Conservation (phyloP, 2,797 vertebrate genomes). For the Austrolebias charrua region DNA sequence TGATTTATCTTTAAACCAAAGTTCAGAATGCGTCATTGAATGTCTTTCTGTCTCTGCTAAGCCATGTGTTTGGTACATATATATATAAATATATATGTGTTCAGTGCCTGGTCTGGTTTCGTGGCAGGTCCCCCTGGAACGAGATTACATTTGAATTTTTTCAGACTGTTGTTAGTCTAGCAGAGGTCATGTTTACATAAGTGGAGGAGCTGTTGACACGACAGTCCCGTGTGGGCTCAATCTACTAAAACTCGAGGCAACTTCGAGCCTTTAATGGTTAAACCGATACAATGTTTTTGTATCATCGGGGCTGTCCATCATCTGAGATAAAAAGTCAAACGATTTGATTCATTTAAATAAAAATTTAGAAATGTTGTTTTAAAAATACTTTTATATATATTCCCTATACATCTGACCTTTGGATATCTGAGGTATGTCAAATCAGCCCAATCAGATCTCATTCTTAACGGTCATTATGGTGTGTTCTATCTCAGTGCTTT, state of each 20-base stretch:
- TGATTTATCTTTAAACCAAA: conserved; percentile 64
- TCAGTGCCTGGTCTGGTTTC: conserved; percentile 60
- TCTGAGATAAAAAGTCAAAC: conserved; percentile 3
- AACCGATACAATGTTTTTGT: conserved; percentile 14
- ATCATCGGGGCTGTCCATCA: background rate
- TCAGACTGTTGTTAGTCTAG: conserved; percentile 66
- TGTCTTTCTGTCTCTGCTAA: conserved; percentile 54
- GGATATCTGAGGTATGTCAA: conserved; percentile 45
- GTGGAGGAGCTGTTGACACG: conserved; percentile 54
- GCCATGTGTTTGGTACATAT: conserved; percentile 54
- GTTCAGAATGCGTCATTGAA: conserved; percentile 57
- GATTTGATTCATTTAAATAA: too few species aligned
- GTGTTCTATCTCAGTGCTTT: conserved; percentile 34
- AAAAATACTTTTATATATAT: background rate
- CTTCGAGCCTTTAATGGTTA: conserved; percentile 22
- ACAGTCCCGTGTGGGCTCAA: conserved; percentile 24
- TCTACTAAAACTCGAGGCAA: conserved; percentile 8
- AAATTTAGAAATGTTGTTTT: too few species aligned
- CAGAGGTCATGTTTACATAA: conserved; percentile 73
- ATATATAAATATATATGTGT: conserved; percentile 4
- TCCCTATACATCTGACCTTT: conserved; percentile 37
- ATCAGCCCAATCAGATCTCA: conserved; percentile 39
- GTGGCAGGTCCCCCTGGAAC: conserved; percentile 47
- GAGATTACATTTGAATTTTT: conserved; percentile 56
- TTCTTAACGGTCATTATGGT: conserved; percentile 54